Conservation (phyloP, 2,888 invertebrate species). For the Cyclophora punctaria region DNA sequence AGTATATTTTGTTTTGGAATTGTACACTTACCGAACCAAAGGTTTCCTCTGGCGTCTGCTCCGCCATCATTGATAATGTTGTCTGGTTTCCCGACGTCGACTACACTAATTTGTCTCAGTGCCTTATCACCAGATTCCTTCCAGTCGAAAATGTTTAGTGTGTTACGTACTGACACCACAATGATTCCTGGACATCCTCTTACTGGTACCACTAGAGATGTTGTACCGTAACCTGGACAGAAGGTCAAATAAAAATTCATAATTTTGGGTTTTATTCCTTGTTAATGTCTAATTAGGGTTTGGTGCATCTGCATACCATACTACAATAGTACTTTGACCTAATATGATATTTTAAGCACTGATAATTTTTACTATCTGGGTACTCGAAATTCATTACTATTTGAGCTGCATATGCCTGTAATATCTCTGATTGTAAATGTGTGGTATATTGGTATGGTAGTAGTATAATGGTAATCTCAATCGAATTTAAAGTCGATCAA, state of each 20-base stretch:
- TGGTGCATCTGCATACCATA: no score
- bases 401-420: no score
- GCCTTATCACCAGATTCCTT: background rate
- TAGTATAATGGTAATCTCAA: no score
- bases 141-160: conserved; percentile 5
- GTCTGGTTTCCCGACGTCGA: conserved; percentile 5
- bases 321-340: no score
- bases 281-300: no score
- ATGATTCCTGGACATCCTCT: background rate
- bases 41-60: background rate
- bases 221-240: background rate
- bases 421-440: no score
- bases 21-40: background rate
- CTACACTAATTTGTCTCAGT: conserved; percentile 1
- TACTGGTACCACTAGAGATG: background rate
- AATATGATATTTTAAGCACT: no score
- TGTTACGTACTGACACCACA: conserved; percentile 1
- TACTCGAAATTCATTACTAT: no score
- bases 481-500: no score
- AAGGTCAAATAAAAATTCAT: background rate
- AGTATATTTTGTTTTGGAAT: background rate
- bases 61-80: background rate
- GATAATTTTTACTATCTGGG: no score
- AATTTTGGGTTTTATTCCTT: no score
- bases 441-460: no score